phyloP scores from a whole-genome alignment of 2,113 vertebrate genomes.

The Vombatus ursinus region DNA sequence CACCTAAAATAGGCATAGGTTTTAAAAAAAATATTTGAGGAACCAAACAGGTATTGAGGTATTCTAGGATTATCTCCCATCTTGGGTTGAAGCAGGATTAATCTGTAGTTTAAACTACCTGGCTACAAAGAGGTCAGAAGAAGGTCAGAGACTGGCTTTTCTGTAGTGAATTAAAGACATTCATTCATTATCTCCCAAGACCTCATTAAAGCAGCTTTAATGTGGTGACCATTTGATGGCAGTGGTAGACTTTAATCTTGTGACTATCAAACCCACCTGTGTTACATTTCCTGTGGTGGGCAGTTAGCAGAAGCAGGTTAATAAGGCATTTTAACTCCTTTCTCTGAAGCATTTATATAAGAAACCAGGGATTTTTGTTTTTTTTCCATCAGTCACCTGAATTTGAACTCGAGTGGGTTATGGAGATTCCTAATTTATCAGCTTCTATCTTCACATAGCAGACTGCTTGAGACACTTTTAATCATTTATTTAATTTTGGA shows the following conservation, averaged over 20 bases:
- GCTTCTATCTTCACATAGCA: conserved; percentile 74
- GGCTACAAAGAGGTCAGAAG: conserved; percentile 79
- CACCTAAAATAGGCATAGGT: background rate
- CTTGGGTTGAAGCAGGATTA: conserved; percentile 76
- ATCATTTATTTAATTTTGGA: conserved; percentile 83
- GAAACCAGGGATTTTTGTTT: conserved; percentile 74
- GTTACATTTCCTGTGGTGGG: conserved; percentile 84
- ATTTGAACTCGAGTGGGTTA: conserved; percentile 70
- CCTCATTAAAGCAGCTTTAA: conserved; percentile 87
- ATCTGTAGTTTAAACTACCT: conserved; percentile 82
- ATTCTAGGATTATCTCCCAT: conserved; percentile 17
- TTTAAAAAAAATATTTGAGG: background rate
- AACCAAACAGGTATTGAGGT: conserved; percentile 22
- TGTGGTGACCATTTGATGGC: conserved; percentile 83
- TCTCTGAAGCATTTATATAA: conserved; percentile 74
- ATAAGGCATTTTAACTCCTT: conserved; percentile 81
- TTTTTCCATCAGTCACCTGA: conserved; percentile 69
- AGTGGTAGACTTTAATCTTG: conserved; percentile 86
- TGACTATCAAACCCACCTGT: conserved; percentile 86
- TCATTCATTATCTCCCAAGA: conserved; percentile 85
- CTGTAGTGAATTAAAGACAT: conserved; percentile 82
- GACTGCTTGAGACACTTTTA: conserved; percentile 79
- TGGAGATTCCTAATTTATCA: conserved; percentile 76
- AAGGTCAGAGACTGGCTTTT: conserved; percentile 80
- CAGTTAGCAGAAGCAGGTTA: conserved; percentile 84